A percentile compares a stretch with the other conserved stretches of the same genome.
phyloP scores from a whole-genome alignment of 2,113 vertebrate species.

The Galeopterus variegatus region DNA sequence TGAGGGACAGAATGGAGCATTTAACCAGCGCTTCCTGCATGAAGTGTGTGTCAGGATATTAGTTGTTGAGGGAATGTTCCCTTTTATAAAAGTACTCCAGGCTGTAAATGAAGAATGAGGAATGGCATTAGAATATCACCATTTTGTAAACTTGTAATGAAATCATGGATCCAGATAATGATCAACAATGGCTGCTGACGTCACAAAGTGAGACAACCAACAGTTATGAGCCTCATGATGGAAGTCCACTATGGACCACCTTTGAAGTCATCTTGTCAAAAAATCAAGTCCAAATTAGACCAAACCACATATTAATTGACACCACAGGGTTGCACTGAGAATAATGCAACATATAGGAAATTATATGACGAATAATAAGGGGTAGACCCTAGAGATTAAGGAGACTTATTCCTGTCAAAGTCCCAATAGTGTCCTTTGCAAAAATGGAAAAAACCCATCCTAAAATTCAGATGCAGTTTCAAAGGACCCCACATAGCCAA shows the following conservation, averaged over 20 bases:
- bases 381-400: not conserved
- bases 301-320: not conserved
- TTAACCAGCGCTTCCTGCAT: not conserved
- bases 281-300: not conserved
- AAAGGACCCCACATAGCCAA: not conserved
- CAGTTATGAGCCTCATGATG: accelerated
- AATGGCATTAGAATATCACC: not conserved
- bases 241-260: not conserved
- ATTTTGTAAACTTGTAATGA: not conserved
- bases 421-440: not conserved
- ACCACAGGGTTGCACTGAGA: not conserved
- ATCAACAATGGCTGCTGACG: not conserved
- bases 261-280: not conserved
- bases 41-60: not conserved
- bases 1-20: not conserved
- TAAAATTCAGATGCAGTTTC: not conserved
- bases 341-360: not conserved
- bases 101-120: not conserved
- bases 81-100: not conserved
- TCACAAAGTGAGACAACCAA: not conserved
- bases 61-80: not conserved
- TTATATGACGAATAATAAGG: accelerated
- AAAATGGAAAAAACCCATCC: not conserved
- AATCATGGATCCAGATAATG: not conserved
- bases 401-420: not conserved